Base-by-base conservation (phyloP, 2,888 invertebrate species). In the Aleiodes alternator region DNA sequence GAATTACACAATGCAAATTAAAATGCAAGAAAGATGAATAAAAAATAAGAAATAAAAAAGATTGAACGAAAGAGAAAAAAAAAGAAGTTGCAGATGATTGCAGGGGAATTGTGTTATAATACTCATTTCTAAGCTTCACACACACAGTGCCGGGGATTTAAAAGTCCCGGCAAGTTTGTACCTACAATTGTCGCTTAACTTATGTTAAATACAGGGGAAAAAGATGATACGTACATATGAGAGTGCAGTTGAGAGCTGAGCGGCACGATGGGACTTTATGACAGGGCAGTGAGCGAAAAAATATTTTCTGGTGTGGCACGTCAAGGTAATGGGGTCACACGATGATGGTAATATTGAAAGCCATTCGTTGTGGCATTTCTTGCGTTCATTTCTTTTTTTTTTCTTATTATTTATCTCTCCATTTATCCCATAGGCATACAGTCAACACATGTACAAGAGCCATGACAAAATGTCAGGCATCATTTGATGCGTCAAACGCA, bases 281-380 rank as follows among this genome's bases (percentile, higher is more conserved):
- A 85, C 79, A 85, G 85, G 82, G 85, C 82, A 80, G 79, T 80
- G 81, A 57, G 69, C 69, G 43, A 43, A 80, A 80, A 81, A 68
- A 68, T 68, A n/a, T 73, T 80, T 80, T 77, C 77, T 77, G 73
- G 72, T 82, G 80, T 50, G 84, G 83, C 83, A 84, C 83, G 83
- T 84, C 85, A 84, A 85, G 83, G 84, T 82, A 81, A 85, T 79
- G 78, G 78, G 78, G 80, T 78, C 76, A 75, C 71, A 70, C 64
- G 72, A 80, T 78, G 57, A 77, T 70, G 76, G 53, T 70, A 64
- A 69, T 71, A 75, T 69, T 74, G 72, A 75, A 55, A 69, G 64
- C 69, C 70, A 73, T 72, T 48, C 75, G 31, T 64, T 69, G 64
- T 69, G 64, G 73, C 64, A 61, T 72, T 73, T 80, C 76, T 70